Percentiles rank a stretch among this genome's conserved stretches.
Evolutionary conservation across 92 coral and sea anemone genomes (phyloP).

Genomic region (Pocillopora grandis): DNA sequence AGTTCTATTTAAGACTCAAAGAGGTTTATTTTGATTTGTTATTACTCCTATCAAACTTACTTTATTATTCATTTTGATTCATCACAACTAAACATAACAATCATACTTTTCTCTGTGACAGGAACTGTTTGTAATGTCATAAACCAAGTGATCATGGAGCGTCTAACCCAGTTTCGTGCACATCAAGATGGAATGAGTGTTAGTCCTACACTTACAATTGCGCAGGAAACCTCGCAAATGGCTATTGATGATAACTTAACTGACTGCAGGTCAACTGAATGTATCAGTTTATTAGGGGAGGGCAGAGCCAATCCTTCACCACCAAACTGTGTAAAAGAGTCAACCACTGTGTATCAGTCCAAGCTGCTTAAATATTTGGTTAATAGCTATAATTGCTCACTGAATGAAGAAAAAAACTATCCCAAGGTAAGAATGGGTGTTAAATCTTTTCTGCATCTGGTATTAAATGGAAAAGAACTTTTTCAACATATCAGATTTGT

Average conservation of each 20-base stretch:
- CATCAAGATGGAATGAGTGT: neutral
- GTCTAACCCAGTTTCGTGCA: slow-evolving; percentile 38
- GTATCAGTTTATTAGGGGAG: slow-evolving; percentile 10
- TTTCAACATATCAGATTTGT: no score
- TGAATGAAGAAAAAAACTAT: slow-evolving; percentile 58
- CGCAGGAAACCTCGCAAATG: slow-evolving; percentile 75
- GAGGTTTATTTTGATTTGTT: no score
- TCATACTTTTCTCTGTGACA: slow-evolving; percentile 29
- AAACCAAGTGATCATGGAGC: slow-evolving; percentile 71
- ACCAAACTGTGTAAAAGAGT: neutral
- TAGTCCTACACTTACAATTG: slow-evolving; percentile 58
- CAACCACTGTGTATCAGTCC: slow-evolving; percentile 15
- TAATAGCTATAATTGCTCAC: slow-evolving; percentile 62
- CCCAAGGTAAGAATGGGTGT: slow-evolving; percentile 56
- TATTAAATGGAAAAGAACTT: no score
- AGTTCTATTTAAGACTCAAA: no score
- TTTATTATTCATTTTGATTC: neutral
- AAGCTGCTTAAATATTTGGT: slow-evolving; percentile 55
- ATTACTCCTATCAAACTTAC: no score
- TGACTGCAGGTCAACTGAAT: slow-evolving; percentile 24
- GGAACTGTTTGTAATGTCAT: slow-evolving; percentile 61
- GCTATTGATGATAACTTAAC: slow-evolving; percentile 59
- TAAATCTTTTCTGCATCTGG: no score
- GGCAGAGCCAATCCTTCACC: slow-evolving; percentile 1
- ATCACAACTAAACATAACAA: neutral